These are phyloP conservation scores for Atta colombica DNA, from an alignment of 1,140 invertebrate species.

Conservation along the genomic window DNA sequence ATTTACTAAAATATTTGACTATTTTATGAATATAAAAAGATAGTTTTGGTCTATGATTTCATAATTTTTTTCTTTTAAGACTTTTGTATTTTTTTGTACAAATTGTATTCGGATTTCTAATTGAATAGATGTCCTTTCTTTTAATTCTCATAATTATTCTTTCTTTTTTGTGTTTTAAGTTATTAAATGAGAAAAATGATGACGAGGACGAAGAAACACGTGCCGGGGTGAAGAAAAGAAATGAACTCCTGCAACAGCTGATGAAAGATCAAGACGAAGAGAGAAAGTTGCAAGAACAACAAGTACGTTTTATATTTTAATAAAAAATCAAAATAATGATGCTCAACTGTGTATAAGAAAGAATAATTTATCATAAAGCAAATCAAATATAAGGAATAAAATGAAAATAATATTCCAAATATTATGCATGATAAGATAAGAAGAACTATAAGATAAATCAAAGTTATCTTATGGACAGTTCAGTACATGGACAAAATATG, in stretches of 20 bases:
- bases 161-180: constrained; percentile 86
- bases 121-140: background rate
- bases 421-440: background rate
- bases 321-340: background rate
- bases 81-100: background rate
- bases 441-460: background rate
- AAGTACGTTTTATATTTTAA: constrained; percentile 62
- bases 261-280: constrained; percentile 89
- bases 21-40: background rate
- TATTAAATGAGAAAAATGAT: constrained; percentile 94
- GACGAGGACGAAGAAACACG: constrained; percentile 91
- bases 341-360: background rate
- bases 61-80: background rate
- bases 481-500: background rate
- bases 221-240: constrained; percentile 88
- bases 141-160: background rate
- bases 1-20: too few relatives aligned
- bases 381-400: background rate
- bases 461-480: background rate
- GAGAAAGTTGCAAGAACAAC: constrained; percentile 81
- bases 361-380: too few relatives aligned
- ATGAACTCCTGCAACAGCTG: constrained; percentile 93
- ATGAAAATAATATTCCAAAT: background rate
- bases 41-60: background rate
- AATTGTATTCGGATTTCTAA: background rate